Evolutionary conservation across 2,888 invertebrate species (phyloP).

Genomic region (Cheilosia vulpina): DNA sequence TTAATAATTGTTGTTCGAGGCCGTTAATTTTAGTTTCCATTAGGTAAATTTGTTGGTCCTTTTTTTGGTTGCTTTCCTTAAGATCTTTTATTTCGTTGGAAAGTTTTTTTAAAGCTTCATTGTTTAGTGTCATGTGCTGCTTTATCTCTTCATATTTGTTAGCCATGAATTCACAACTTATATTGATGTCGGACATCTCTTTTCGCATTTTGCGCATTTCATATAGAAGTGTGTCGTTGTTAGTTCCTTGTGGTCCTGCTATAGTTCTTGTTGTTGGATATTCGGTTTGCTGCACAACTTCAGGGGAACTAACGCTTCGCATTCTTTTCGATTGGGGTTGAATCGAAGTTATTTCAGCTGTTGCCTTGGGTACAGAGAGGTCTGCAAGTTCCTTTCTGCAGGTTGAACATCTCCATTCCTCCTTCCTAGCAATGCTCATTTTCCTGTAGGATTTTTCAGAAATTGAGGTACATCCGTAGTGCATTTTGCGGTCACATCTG

Average conservation of each 20-base stretch:
- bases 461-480: neutral
- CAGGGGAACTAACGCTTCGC: too few species aligned
- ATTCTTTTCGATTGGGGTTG: too few species aligned
- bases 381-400: neutral
- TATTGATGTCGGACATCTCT: neutral
- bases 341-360: too few species aligned
- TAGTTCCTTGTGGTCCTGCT: too few species aligned
- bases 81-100: too few species aligned
- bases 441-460: too few species aligned
- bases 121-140: neutral
- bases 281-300: too few species aligned
- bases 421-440: conserved; percentile 4
- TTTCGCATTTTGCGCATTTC: conserved; percentile 11
- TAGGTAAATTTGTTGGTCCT: too few species aligned
- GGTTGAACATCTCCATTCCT: conserved; percentile 2
- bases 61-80: too few species aligned
- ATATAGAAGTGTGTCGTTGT: neutral
- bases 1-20: conserved; percentile 5
- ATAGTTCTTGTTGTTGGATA: too few species aligned
- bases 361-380: too few species aligned
- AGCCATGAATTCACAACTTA: conserved; percentile 8
- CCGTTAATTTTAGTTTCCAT: conserved; percentile 10
- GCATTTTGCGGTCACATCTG: neutral
- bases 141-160: conserved; percentile 15
- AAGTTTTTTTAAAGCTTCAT: too few species aligned